A percentile compares a stretch with the other conserved stretches of the same genome.
Evolutionary conservation across 2,797 vertebrate species (phyloP).

Genomic region (Spheniscus humboldti): DNA sequence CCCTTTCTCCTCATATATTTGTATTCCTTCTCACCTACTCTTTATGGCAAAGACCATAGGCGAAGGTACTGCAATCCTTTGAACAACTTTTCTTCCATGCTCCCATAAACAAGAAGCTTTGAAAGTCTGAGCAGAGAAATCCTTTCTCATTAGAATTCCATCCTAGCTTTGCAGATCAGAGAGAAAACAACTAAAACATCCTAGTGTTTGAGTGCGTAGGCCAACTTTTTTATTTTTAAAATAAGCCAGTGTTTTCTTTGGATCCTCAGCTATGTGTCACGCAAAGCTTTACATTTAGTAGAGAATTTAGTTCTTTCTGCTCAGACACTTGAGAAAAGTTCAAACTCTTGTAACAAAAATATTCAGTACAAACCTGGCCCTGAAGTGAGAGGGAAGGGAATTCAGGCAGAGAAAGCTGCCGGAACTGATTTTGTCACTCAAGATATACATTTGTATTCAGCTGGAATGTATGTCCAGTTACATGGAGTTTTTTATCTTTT

Average conservation of each 20-base stretch:
- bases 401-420: background rate
- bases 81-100: background rate
- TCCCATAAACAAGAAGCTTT: background rate
- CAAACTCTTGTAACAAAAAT: background rate
- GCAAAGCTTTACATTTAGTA: background rate
- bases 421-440: background rate
- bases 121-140: background rate
- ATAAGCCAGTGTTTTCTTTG: background rate
- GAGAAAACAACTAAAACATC: background rate
- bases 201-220: background rate
- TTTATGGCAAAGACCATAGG: background rate
- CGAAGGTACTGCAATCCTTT: background rate
- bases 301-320: background rate
- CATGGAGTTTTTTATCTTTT: background rate
- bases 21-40: background rate
- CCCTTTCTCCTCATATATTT: background rate
- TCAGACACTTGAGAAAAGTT: background rate
- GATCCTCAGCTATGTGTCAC: background rate
- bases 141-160: background rate
- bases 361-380: background rate
- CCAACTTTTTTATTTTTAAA: background rate
- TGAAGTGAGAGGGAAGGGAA: background rate
- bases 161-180: background rate
- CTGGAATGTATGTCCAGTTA: background rate
- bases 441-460: background rate